These are phyloP conservation scores for Acholoe squamosa DNA, from an alignment of 2,888 invertebrate genomes.

Conservation along the genomic window DNA sequence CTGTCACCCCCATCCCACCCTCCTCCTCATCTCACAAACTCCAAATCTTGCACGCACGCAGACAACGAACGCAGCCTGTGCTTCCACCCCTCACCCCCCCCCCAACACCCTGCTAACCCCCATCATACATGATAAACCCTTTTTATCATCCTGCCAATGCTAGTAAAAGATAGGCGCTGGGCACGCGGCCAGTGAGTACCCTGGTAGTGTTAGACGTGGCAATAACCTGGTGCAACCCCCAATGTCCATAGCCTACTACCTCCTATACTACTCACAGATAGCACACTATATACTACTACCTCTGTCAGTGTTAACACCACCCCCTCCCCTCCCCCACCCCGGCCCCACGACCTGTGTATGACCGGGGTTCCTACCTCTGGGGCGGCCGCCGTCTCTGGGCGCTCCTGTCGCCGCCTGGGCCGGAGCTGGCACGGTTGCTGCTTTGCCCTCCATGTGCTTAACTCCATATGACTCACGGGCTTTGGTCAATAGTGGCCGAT, in stretches of 20 bases:
- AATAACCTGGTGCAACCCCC: slow-evolving; percentile 28
- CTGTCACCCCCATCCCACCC: neutral
- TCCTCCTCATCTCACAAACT: neutral
- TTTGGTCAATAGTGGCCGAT: slow-evolving; percentile 41
- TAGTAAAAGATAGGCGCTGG: neutral
- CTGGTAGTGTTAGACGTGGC: neutral
- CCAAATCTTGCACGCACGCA: neutral
- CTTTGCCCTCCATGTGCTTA: slow-evolving; percentile 29
- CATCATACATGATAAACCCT: too few species aligned
- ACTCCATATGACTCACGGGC: slow-evolving; percentile 46
- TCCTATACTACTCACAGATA: neutral
- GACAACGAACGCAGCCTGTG: neutral
- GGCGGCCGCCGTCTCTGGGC: too few species aligned
- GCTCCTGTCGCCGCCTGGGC: neutral
- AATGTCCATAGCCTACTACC: slow-evolving; percentile 25
- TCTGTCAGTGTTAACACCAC: neutral
- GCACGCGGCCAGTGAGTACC: neutral
- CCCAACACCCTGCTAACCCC: neutral
- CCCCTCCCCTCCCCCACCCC: neutral
- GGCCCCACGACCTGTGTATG: neutral
- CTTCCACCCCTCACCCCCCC: neutral
- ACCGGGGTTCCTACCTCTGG: too few species aligned
- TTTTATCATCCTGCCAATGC: neutral
- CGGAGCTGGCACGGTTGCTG: neutral
- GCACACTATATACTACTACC: neutral